Evolutionary conservation across 2,113 vertebrate species (phyloP).

Genomic region (Menura novaehollandiae): DNA sequence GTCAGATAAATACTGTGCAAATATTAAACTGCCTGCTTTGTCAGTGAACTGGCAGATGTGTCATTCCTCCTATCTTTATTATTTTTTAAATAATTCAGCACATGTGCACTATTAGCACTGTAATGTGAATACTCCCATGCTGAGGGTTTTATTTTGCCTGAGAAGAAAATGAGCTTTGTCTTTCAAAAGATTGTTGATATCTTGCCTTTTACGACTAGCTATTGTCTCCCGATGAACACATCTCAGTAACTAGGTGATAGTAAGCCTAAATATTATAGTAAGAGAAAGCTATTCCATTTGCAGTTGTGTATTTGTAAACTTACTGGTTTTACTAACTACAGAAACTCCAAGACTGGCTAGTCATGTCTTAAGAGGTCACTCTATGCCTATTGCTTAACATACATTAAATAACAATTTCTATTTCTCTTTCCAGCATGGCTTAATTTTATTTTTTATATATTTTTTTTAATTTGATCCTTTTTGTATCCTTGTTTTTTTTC

Average conservation of each 20-base stretch:
- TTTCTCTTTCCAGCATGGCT: neutral
- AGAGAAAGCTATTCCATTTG: neutral
- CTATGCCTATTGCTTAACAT: neutral
- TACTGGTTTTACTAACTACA: neutral
- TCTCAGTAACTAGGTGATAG: neutral
- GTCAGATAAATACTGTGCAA: neutral
- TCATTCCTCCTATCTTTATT: slow-evolving; percentile 28
- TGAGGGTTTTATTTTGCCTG: slow-evolving; percentile 44
- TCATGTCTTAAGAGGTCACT: neutral
- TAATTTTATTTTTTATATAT: neutral
- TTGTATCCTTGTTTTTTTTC: neutral
- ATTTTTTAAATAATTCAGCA: slow-evolving; percentile 61
- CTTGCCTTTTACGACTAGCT: neutral
- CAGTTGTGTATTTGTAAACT: neutral
- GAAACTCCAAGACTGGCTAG: neutral
- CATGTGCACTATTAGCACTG: neutral
- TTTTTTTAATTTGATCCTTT: neutral
- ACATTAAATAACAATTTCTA: slow-evolving; percentile 17
- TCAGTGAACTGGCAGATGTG: neutral
- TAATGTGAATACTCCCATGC: neutral
- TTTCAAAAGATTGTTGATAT: slow-evolving; percentile 12
- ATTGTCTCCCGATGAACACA: neutral
- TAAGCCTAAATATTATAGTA: neutral
- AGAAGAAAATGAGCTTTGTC: slow-evolving; percentile 4
- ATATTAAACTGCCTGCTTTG: neutral